Evolutionary conservation across 2,113 vertebrate species (phyloP), one percentile per base, ranked within the genome.

Genomic region (Halcyon senegalensis): DNA sequence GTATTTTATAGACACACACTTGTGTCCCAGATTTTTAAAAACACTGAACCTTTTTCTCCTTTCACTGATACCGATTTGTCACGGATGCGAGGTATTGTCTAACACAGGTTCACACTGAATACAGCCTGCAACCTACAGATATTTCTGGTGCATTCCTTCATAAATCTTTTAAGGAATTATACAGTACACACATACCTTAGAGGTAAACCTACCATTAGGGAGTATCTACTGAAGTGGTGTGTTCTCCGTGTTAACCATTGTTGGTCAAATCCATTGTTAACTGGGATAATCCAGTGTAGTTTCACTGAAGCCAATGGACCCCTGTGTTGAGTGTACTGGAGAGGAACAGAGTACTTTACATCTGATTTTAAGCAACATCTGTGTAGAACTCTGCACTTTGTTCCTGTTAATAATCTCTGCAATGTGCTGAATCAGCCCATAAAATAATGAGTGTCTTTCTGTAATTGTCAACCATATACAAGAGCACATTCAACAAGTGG

Each of bases 401-500:
- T 43, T 78, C 19, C 1, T 17, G 25, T 82, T 87, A 87, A 58
- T 94, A 87, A 67, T 84, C 84, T 31, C 69, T 44, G 64, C 56
- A 80, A 59, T 48, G 28, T 90, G 72, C 92, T 85, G 78, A 89
- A 88, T 85, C 75, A 95, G 62, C 69, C 82, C 59, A 67, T 56
- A 62, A 94, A 90, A 90, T 14, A 7, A 39, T 66, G 37, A 83
- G 30, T 48, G 25, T 72, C 28, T 55, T 50, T 90, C 51, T 82
- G 1, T 64, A 73, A 87, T 8, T 92, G 64, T 31, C 60, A 87
- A 37, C 68, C 39, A 48, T n/a, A 86, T 89, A 56, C 64, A 68
- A 55, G 67, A 56, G 31, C 44, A 56, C 64, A n/a, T 80, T 89
- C 88, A 92, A 92, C 76, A 89, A 78, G 72, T 72, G 90, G 76